Evolutionary conservation across 1,140 invertebrate species (phyloP), one percentile per base, ranked within the genome.

Genomic region (Thaumetopoea pityocampa): DNA sequence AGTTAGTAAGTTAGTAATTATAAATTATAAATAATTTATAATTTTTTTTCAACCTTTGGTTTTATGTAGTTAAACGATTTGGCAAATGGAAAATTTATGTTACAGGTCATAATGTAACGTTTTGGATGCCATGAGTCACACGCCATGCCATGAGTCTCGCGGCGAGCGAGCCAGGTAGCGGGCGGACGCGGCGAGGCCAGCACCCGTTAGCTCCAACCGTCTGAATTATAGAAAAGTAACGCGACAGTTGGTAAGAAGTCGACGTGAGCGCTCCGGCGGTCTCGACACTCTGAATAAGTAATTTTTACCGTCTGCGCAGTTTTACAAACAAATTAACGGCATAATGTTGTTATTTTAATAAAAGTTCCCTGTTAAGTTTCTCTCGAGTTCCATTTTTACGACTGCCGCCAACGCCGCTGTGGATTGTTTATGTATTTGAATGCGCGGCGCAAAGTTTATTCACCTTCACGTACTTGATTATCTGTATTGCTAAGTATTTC

Each of bases 281-380:
- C 57, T 52, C 62, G 59, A 64, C 65, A 56, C 61, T 47, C 62
- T 81, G 67, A 83, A 83, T 83, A 81, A 79, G 58, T 83, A 79
- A 83, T 78, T 70, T 78, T 72, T 72, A 73, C 65, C 68, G 79
- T 81, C 79, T 83, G 79, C 70, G 61, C 77, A 79, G 66, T 81
- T 79, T 78, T 72, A 79, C 77, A 72, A 79, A 83, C 72, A 84
- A 81, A 81, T 84, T 84, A 84, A 78, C 72, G 67, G 59, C 72
- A 71, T 69, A 67, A 76, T 76, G 68, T 76, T 79, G 72, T 77
- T 80, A 83, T 80, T 80, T 83, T 83, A 80, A 79, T 80, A 83
- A 80, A 80, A 79, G 65, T 77, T 77, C 49, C 60, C 46, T 67
- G 54, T 69, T 71, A 67, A 78, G 70, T 77, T 74, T 58, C 55